Base-by-base conservation (phyloP, 2,888 invertebrate genomes). In the Pseudococcus longispinus region DNA sequence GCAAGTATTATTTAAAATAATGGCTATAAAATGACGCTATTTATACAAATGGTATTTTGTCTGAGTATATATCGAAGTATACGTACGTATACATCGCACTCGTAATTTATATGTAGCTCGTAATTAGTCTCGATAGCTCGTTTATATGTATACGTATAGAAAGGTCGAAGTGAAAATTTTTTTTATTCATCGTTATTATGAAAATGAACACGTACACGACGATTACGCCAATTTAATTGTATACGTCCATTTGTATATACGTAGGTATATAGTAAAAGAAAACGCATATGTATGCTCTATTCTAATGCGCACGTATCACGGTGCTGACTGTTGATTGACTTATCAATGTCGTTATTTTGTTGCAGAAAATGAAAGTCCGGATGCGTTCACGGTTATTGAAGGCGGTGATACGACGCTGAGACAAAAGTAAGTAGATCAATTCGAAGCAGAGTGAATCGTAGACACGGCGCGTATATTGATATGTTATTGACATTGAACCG, bases 341-440 rank as follows among this genome's bases (percentile, higher is more conserved):
- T 9, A 44, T 32, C 9, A 65, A 44, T 60, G 44, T 60, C 60
- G 23, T 23, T 60, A 60, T 60, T 87, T 65, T 46, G 83, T 84
- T 46, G 44, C 46, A 85, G 88, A 88, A 60, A 84, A 87, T 51
- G 88, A 88, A 60, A 88, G 87, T 15, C n/a, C 87, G 5, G 88
- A 87, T 65, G 83, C 84, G 20, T 77, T 88, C 13, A 83, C 87
- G 13, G 77, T 84, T 42, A 83, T 84, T 1, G 82, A 87, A 44
- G 82, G 83, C 23, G 88, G 70, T 5, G 29, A 88, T 70, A 84
- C 87, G 11, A 82, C 88, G 9, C 13, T 70, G 2, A 88, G 87
- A 51, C 87, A 85, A 84, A 88, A 88, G 88, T 88, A 70, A 88
- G 84, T 84, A 44, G 15, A n/a, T 82, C 44, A 23, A 60, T 60